A percentile compares a stretch with the other conserved stretches of the same genome.
Conservation (phyloP, 2,888 invertebrate species). For the Cyclophora punctaria region DNA sequence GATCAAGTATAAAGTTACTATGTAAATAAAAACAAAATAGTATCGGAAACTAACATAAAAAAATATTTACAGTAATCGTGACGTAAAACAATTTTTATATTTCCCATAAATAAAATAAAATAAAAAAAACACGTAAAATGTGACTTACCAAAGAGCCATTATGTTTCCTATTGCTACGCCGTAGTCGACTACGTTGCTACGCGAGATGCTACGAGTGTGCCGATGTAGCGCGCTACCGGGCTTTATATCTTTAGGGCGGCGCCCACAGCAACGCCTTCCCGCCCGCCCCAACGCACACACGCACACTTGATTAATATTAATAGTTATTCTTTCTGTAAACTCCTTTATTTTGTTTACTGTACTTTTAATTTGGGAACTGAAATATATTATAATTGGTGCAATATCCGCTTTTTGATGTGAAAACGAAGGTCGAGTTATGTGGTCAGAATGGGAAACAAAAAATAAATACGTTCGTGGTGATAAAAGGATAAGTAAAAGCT, state of each 20-base stretch:
- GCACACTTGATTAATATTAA: slow-evolving; percentile 29
- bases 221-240: slow-evolving; percentile 30
- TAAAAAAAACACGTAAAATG: neutral
- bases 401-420: no score
- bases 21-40: no score
- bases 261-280: slow-evolving; percentile 32
- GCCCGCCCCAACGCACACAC: slow-evolving; percentile 33
- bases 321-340: slow-evolving; percentile 25
- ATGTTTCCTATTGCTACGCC: slow-evolving; percentile 19
- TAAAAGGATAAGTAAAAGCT: no score
- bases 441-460: no score
- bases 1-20: no score
- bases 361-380: no score
- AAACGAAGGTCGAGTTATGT: no score
- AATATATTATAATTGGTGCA: no score
- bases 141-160: slow-evolving; percentile 22
- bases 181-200: slow-evolving; percentile 34
- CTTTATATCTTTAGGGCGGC: slow-evolving; percentile 49
- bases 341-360: neutral
- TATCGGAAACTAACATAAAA: no score
- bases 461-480: no score
- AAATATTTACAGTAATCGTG: no score
- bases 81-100: no score
- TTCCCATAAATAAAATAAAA: neutral
- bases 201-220: slow-evolving; percentile 35